Evolutionary conservation across 2,888 invertebrate species (phyloP), one percentile per base, ranked within the genome.

Genomic region (Palloptera scutellata): DNA sequence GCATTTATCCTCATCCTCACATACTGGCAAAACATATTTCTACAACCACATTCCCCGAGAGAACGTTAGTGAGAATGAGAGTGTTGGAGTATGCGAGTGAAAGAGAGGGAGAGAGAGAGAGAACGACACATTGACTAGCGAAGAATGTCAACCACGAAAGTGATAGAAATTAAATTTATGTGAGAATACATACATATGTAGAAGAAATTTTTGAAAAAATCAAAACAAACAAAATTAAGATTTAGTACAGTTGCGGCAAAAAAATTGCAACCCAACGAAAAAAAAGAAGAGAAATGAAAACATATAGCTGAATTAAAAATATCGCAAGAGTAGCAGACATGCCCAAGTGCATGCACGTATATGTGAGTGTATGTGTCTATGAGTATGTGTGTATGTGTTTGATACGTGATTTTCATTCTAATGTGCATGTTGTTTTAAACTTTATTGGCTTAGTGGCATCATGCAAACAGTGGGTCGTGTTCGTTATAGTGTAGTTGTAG

Each of bases 81-180:
- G n/a, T n/a, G n/a, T n/a, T n/a, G n/a, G n/a, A n/a, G n/a, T n/a
- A n/a, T n/a, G n/a, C n/a, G n/a, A n/a, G n/a, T n/a, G n/a, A n/a
- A n/a, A n/a, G n/a, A n/a, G 30, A 30, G 6, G 6, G 6, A 30
- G 2, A 30, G 30, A 30, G 30, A 4, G 6, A 30, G 30, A 30
- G 30, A 30, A 30, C 3, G 13, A 48, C 15, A 48, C 19, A 54
- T 54, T 5, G 19, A 48, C 15, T n/a, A 48, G 48, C 2, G 20
- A 19, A 19, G 20, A n/a, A 57, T 52, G 57, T 58, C n/a, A 59
- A 59, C 17, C 63, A 17, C 45, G 59, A 67, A 63, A 53, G 45
- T 48, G 20, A 63, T 59, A 59, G 63, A 67, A 67, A 67, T 67
- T 63, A 63, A 53, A 67, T 60, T 67, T 63, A 20, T 43, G 53